Evolutionary conservation across 2,113 vertebrate species (phyloP), one percentile per base, ranked within the genome.

Genomic region (Eclectus roratus): DNA sequence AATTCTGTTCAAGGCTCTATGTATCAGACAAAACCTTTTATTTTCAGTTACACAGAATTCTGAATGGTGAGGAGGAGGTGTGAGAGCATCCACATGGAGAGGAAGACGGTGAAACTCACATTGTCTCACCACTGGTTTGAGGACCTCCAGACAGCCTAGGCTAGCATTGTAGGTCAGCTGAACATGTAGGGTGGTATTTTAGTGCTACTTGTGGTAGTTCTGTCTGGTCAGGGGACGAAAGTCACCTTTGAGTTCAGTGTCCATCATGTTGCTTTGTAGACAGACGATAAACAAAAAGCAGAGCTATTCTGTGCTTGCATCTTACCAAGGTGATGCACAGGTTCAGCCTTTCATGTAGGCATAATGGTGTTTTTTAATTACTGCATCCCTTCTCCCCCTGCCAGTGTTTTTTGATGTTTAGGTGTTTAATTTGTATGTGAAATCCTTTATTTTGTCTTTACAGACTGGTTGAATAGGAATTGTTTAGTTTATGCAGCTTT

Each of bases 401-500:
- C 3, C 4, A 3, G 2, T 85, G 58, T 89, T 96, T 91, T 86
- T 6, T 77, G 72, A 82, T 85, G 52, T 82, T 83, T 71, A 55
- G 13, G 4, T 80, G 90, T 93, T 89, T 89, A 43, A 63, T 85
- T 85, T 60, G 41, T 71, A 60, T 94, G 76, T 80, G 66, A 93
- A 94, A 89, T 95, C 84, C 91, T 95, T 93, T 97, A 96, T 92
- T 97, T 97, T 97, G 82, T 96, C 90, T 97, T 97, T 90, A 93
- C 83, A 93, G 76, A 90, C 91, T 96, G 96, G 79, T 85, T 97
- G 96, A 97, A 96, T 95, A 82, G 91, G 94, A 95, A 91, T 93
- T 37, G 1, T 91, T 93, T 86, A 87, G 49, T 96, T 92, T 94
- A 83, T 94, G 93, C 85, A 79, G 93, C 89, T 93, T 94, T 92